These are phyloP conservation scores for Drosophila nasuta DNA, from an alignment of 1,140 invertebrate genomes.

Conservation along the genomic window DNA sequence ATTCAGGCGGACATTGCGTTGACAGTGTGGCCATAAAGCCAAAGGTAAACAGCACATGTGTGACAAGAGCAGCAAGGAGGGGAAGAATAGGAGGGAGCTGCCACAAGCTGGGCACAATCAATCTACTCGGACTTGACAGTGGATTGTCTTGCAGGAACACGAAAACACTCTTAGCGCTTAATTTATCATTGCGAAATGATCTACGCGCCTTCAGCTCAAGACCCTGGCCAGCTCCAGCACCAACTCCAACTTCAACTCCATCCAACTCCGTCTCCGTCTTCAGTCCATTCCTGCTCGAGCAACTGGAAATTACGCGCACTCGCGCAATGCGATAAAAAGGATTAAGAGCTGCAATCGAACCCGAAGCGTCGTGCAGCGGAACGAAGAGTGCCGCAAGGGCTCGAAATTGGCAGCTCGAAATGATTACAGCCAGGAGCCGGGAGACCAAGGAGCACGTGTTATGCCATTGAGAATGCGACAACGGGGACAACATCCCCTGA, in stretches of 20 bases:
- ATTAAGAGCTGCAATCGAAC: constrained; percentile 67
- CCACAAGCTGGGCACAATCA: constrained; percentile 67
- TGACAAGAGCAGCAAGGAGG: constrained; percentile 23
- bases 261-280: constrained; percentile 1
- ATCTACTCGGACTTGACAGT: constrained; percentile 76
- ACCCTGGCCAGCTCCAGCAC: constrained; percentile 11
- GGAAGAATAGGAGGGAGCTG: neutral
- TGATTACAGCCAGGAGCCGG: constrained; percentile 51
- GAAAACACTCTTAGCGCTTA: constrained; percentile 84
- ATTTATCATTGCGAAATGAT: constrained; percentile 84
- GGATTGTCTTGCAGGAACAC: constrained; percentile 82
- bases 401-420: constrained; percentile 68
- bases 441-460: constrained; percentile 68
- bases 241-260: neutral
- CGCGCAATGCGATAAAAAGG: constrained; percentile 70
- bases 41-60: constrained; percentile 44
- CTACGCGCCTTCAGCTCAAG: constrained; percentile 52
- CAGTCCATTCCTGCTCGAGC: constrained; percentile 2
- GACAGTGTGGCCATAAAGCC: constrained; percentile 67
- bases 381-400: constrained; percentile 41
- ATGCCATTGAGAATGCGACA: constrained; percentile 30
- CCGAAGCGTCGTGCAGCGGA: constrained; percentile 42
- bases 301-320: constrained; percentile 64
- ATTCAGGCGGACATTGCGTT: constrained; percentile 67
- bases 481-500: neutral